These are phyloP conservation scores for Hyla sarda DNA, from an alignment of 2,113 vertebrate species.

Conservation along the genomic window DNA sequence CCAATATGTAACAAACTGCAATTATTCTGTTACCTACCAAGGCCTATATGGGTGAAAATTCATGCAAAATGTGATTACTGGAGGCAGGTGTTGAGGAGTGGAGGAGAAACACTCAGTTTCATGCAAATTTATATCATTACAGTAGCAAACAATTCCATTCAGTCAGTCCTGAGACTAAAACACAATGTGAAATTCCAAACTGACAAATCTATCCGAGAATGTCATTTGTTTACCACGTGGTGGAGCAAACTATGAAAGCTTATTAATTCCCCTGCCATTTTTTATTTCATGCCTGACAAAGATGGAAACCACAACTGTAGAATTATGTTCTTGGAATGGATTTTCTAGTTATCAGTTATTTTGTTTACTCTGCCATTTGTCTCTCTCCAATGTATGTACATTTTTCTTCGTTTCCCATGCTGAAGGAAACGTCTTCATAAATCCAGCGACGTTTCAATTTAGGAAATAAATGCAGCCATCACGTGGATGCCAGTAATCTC, in stretches of 20 bases:
- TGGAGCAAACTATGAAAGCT: slow-evolving; percentile 60
- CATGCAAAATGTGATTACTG: slow-evolving; percentile 36
- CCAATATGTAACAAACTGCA: slow-evolving; percentile 16
- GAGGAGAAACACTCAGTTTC: slow-evolving; percentile 47
- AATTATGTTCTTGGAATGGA: slow-evolving; percentile 61
- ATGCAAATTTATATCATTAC: slow-evolving; percentile 61
- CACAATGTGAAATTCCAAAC: slow-evolving; percentile 57
- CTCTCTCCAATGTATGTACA: slow-evolving; percentile 49
- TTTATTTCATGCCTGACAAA: slow-evolving; percentile 61
- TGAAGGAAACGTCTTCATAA: slow-evolving; percentile 62
- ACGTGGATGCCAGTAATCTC: slow-evolving; percentile 50
- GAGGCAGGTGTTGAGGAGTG: slow-evolving; percentile 17
- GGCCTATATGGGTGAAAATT: slow-evolving; percentile 33
- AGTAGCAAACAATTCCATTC: slow-evolving; percentile 56
- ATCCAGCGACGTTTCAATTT: slow-evolving; percentile 57
- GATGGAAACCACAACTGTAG: slow-evolving; percentile 62
- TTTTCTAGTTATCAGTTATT: slow-evolving; percentile 64
- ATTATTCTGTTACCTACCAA: slow-evolving; percentile 26
- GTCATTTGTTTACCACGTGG: slow-evolving; percentile 62
- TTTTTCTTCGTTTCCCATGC: slow-evolving; percentile 64
- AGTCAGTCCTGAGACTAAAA: slow-evolving; percentile 50
- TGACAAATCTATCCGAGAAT: slow-evolving; percentile 56
- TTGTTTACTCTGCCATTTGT: slow-evolving; percentile 59
- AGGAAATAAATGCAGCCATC: slow-evolving; percentile 55
- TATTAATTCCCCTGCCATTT: slow-evolving; percentile 62